These are phyloP conservation scores for Oceanites oceanicus DNA, from an alignment of 2,113 vertebrate genomes.

Conservation along the genomic window DNA sequence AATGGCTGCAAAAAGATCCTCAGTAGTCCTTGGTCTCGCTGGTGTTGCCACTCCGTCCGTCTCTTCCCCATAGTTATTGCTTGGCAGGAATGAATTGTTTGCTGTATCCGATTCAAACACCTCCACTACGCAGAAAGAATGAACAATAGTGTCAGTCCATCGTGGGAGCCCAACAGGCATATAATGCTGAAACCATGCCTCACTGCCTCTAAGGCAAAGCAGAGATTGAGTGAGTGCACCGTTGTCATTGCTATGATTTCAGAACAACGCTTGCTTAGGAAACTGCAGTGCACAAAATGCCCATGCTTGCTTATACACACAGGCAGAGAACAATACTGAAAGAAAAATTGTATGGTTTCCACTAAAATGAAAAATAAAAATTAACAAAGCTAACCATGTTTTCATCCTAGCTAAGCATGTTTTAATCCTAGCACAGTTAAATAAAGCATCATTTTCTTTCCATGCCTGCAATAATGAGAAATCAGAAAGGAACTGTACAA, in stretches of 20 bases:
- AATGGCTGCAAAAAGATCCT: conserved; percentile 97
- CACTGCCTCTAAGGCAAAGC: not conserved
- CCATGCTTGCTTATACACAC: not conserved
- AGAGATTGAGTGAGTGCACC: not conserved
- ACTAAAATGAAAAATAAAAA: not conserved
- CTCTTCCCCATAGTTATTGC: conserved; percentile 63
- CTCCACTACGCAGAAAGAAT: conserved; percentile 74
- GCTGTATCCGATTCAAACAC: conserved; percentile 76
- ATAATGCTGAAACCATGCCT: not conserved
- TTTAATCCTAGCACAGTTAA: not conserved
- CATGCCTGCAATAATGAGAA: not conserved
- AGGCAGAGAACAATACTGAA: not conserved
- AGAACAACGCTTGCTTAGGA: not conserved
- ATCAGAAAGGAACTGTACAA: not conserved
- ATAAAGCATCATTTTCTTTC: not conserved
- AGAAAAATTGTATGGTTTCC: not conserved
- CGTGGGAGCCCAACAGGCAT: accelerated
- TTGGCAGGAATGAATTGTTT: conserved; percentile 62
- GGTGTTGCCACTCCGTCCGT: conserved; percentile 82
- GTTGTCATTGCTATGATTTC: not conserved
- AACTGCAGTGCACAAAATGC: not conserved
- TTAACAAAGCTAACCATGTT: not conserved
- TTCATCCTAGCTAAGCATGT: not conserved
- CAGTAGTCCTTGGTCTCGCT: conserved; percentile 87
- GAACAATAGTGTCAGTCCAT: not conserved